phyloP scores from a whole-genome alignment of 1,140 invertebrate species.

The Drosophila auraria region DNA sequence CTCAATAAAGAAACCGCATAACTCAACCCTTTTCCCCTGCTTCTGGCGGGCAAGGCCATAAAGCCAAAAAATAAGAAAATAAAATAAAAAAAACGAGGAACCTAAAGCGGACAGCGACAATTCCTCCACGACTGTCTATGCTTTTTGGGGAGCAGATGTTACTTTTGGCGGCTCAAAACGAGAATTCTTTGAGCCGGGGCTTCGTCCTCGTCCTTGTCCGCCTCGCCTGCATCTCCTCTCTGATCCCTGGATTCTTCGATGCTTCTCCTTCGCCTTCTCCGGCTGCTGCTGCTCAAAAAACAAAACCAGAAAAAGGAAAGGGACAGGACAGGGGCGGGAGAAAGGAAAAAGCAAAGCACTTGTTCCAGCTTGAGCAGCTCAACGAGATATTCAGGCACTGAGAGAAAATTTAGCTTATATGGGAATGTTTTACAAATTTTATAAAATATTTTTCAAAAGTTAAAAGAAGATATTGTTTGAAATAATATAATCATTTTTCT shows the following conservation, averaged over 20 bases:
- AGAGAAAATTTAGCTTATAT: background rate
- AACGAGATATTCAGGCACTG: constrained; percentile 50
- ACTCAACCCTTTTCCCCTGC: constrained; percentile 31
- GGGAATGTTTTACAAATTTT: no score
- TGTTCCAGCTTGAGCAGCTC: constrained; percentile 67
- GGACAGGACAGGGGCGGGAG: constrained; percentile 5
- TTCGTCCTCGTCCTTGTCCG: constrained; percentile 10
- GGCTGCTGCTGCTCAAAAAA: constrained; percentile 55
- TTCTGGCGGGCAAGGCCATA: constrained; percentile 41
- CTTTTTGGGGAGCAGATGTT: constrained; percentile 78
- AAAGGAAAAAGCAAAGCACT: constrained; percentile 74
- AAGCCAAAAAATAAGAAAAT: constrained; percentile 26
- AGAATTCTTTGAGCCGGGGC: constrained; percentile 71
- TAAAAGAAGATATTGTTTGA: no score
- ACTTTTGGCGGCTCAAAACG: constrained; percentile 69
- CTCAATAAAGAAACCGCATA: constrained; percentile 20
- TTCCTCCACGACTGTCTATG: constrained; percentile 64
- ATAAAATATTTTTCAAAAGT: background rate
- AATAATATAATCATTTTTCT: no score
- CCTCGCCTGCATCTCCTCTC: constrained; percentile 1
- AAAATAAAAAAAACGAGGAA: constrained; percentile 5
- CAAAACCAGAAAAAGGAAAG: constrained; percentile 45
- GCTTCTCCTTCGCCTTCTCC: constrained; percentile 14
- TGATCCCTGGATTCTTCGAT: constrained; percentile 11
- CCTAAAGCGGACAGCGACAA: constrained; percentile 56